Evolutionary conservation across 1,140 invertebrate genomes (phyloP).

Genomic region (Cotesia typhae): DNA sequence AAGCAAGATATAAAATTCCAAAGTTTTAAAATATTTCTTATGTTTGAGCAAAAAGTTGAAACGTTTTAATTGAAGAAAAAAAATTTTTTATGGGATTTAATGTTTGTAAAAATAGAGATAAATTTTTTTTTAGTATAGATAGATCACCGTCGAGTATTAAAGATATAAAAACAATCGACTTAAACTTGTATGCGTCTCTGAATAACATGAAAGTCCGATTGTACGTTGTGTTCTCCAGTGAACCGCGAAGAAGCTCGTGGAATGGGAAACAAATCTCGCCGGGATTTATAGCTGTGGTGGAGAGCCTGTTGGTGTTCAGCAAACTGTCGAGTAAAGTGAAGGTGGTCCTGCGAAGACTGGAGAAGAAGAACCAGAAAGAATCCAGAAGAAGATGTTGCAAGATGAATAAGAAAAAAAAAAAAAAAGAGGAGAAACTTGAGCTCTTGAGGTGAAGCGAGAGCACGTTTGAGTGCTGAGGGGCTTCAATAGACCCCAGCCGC

Average conservation of each 20-base stretch:
- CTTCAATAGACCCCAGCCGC: slow-evolving; percentile 41
- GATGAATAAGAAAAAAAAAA: slow-evolving; percentile 10
- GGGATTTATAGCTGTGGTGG: neutral
- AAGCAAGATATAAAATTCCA: no score
- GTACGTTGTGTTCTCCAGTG: slow-evolving; percentile 15
- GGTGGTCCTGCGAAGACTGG: slow-evolving; percentile 11
- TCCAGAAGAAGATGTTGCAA: neutral
- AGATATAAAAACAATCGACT: slow-evolving; percentile 5
- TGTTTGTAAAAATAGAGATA: no score
- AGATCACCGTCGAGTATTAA: neutral
- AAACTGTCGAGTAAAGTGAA: slow-evolving; percentile 6
- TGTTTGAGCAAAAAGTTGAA: no score
- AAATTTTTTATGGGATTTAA: no score
- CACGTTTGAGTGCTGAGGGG: slow-evolving; percentile 27
- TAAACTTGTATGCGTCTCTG: slow-evolving; percentile 10
- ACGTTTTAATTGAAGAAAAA: no score
- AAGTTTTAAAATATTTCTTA: no score
- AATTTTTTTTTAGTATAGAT: neutral
- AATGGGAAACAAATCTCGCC: slow-evolving; percentile 23
- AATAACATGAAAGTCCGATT: slow-evolving; percentile 24
- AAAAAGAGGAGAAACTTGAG: slow-evolving; percentile 12
- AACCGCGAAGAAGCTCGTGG: slow-evolving; percentile 15
- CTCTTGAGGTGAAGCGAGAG: neutral
- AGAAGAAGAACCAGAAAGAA: slow-evolving; percentile 13
- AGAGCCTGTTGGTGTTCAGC: slow-evolving; percentile 2